Evolutionary conservation across 2,888 invertebrate genomes (phyloP).

Genomic region (Lasioglossum figueresi): DNA sequence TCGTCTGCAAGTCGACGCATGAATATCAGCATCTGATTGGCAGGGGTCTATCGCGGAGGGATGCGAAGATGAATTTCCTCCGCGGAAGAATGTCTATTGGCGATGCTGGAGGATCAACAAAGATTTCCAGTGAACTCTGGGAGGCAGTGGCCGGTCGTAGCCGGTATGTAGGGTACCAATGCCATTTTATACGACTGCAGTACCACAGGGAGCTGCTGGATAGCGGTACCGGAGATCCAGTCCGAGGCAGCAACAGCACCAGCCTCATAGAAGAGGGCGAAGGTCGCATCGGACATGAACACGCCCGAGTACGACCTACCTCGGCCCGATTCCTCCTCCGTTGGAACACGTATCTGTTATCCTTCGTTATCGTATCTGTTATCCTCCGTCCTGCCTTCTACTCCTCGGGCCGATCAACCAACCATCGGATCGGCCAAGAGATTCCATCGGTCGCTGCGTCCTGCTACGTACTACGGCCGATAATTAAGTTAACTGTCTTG

Average conservation of each 20-base stretch:
- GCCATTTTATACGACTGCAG: slow-evolving; percentile 74
- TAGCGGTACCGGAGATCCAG: slow-evolving; percentile 79
- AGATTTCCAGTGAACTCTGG: slow-evolving; percentile 12
- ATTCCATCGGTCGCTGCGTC: slow-evolving; percentile 66
- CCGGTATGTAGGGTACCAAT: slow-evolving; percentile 81
- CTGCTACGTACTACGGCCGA: slow-evolving; percentile 39
- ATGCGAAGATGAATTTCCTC: background rate
- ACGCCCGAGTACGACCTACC: slow-evolving; percentile 78
- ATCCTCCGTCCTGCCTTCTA: slow-evolving; percentile 12
- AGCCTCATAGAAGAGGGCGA: slow-evolving; percentile 75
- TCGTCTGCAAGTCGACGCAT: too few species aligned
- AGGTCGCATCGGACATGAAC: slow-evolving; percentile 81
- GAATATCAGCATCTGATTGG: background rate
- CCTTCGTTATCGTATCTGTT: slow-evolving; percentile 28
- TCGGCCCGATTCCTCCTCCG: slow-evolving; percentile 59
- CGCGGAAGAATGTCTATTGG: background rate
- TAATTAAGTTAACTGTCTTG: slow-evolving; percentile 73
- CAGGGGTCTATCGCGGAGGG: background rate
- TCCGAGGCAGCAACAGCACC: slow-evolving; percentile 69
- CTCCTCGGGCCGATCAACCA: slow-evolving; percentile 14
- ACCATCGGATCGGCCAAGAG: background rate
- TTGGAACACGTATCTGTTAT: slow-evolving; percentile 64
- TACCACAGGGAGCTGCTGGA: slow-evolving; percentile 50
- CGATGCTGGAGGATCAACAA: background rate
- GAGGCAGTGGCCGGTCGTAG: slow-evolving; percentile 30